Conservation (phyloP, 2,797 vertebrate genomes). For the Eulemur mongoz region DNA sequence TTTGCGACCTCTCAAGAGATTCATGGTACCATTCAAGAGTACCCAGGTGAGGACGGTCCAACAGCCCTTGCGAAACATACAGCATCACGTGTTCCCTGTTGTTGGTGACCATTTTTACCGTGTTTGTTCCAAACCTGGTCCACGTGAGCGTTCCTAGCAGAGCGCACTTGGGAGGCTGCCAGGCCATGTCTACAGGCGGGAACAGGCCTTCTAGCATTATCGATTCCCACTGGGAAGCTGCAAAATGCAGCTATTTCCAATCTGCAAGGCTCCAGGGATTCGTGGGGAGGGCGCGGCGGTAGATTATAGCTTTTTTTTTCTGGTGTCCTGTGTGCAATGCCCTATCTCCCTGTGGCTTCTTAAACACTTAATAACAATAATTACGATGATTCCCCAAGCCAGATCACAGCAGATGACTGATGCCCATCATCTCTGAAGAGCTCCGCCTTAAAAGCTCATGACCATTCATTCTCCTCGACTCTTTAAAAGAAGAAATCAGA, state of each 20-base stretch:
- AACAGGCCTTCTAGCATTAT: neutral
- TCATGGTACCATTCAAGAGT: no score
- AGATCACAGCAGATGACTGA: slow-evolving; percentile 39
- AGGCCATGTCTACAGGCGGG: neutral
- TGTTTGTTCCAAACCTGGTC: neutral
- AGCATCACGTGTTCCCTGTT: neutral
- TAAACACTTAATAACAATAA: slow-evolving; percentile 73
- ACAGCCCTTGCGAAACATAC: neutral
- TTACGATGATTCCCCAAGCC: slow-evolving; percentile 59
- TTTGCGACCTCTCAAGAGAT: neutral
- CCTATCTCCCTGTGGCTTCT: slow-evolving; percentile 48
- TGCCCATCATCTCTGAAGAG: slow-evolving; percentile 52
- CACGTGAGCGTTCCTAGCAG: neutral
- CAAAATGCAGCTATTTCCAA: neutral
- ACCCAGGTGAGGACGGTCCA: neutral
- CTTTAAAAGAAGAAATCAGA: slow-evolving; percentile 33
- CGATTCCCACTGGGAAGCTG: neutral
- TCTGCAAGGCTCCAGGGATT: slow-evolving; percentile 9
- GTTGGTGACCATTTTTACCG: neutral
- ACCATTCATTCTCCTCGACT: slow-evolving; percentile 2
- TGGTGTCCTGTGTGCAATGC: neutral
- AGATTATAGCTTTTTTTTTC: slow-evolving; percentile 37
- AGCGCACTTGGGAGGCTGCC: neutral
- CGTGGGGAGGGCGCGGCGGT: neutral
- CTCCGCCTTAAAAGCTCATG: neutral